phyloP scores from a whole-genome alignment of 2,113 vertebrate genomes.

The Hypanus sabinus region DNA sequence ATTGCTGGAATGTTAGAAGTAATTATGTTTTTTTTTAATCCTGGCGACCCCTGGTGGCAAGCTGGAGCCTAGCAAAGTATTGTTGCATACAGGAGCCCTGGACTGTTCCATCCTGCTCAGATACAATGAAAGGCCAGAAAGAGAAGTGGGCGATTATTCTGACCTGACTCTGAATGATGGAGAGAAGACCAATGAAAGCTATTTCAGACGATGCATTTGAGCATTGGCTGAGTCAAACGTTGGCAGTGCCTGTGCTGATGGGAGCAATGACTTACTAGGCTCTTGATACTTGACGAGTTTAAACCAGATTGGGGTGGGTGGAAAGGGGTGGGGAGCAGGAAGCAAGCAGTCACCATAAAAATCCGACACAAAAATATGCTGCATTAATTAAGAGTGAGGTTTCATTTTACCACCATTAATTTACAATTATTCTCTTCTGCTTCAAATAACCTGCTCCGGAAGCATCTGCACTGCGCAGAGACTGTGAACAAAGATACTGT shows the following conservation, averaged over 20 bases:
- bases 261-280: not conserved
- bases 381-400: not conserved
- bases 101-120: not conserved
- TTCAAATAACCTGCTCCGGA: not conserved
- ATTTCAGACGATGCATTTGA: not conserved
- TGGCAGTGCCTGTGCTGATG: not conserved
- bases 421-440: not conserved
- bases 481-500: not conserved
- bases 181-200: not conserved
- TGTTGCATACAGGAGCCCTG: not conserved
- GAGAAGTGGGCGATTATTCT: not conserved
- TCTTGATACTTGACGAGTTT: not conserved
- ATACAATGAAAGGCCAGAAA: not conserved
- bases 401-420: not conserved
- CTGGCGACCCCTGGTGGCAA: not conserved
- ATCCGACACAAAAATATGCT: too few species aligned
- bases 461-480: not conserved
- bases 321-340: too few species aligned
- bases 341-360: not conserved
- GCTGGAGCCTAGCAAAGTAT: not conserved
- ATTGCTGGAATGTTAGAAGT: not conserved
- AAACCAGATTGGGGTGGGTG: too few species aligned
- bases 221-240: not conserved
- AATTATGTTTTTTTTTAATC: not conserved
- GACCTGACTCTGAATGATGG: not conserved